Evolutionary conservation across 2,113 vertebrate species (phyloP).

Genomic region (Perca schrenkii): DNA sequence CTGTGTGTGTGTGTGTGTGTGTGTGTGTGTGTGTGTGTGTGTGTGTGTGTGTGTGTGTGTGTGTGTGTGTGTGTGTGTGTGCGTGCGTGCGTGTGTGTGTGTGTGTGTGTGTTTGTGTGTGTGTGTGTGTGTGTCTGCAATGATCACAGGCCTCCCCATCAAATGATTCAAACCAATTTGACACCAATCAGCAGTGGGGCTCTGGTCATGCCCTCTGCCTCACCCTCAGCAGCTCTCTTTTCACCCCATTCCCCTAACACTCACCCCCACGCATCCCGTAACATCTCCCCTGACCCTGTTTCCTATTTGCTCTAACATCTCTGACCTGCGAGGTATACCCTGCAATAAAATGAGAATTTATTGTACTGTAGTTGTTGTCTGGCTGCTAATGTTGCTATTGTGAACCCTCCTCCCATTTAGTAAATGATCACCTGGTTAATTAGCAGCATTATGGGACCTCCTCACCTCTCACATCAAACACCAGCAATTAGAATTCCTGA

Average conservation of each 20-base stretch:
- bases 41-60: slow-evolving; percentile 35
- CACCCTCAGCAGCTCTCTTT: slow-evolving; percentile 40
- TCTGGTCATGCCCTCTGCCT: slow-evolving; percentile 58
- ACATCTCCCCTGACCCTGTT: neutral
- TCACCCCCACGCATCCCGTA: slow-evolving; percentile 34
- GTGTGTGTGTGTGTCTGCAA: slow-evolving; percentile 32
- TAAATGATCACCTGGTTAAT: slow-evolving; percentile 62
- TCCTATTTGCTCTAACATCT: slow-evolving; percentile 29
- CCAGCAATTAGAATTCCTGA: slow-evolving; percentile 46
- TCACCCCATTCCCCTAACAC: slow-evolving; percentile 28
- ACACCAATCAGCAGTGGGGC: slow-evolving; percentile 79
- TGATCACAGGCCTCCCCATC: slow-evolving; percentile 65
- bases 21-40: slow-evolving; percentile 32
- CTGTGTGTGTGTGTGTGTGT: slow-evolving; percentile 34
- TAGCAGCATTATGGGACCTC: slow-evolving; percentile 29
- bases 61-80: slow-evolving; percentile 26
- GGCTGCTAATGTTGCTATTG: slow-evolving; percentile 39
- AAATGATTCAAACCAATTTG: slow-evolving; percentile 78
- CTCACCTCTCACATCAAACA: slow-evolving; percentile 45
- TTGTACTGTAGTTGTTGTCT: slow-evolving; percentile 19
- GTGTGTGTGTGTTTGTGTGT: slow-evolving; percentile 32
- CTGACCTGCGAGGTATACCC: slow-evolving; percentile 8
- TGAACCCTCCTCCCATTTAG: slow-evolving; percentile 47
- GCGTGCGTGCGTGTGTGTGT: slow-evolving; percentile 31
- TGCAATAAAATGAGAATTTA: slow-evolving; percentile 37